A percentile compares a stretch with the other conserved stretches of the same genome.
These are phyloP conservation scores for Neoaliturus tenellus DNA, from an alignment of 2,888 invertebrate genomes.

Conservation along the genomic window DNA sequence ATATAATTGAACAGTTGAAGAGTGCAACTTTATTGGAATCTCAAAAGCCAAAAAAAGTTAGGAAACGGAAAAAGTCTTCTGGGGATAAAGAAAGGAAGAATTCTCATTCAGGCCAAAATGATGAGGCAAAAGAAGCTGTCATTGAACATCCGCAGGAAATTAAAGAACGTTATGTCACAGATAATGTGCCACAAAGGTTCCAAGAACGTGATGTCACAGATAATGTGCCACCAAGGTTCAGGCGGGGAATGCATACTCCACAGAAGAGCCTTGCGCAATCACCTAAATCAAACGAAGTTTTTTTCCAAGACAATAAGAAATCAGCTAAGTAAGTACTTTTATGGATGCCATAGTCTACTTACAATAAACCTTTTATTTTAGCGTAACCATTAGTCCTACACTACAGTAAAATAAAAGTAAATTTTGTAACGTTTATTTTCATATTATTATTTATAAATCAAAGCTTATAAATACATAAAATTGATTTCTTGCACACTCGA, in stretches of 20 bases:
- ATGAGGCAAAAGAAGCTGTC: not conserved
- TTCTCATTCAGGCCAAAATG: not conserved
- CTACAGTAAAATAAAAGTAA: too few species aligned
- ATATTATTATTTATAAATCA: too few species aligned
- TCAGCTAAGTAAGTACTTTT: slow-evolving; percentile 3
- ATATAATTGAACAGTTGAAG: not conserved
- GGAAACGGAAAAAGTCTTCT: not conserved
- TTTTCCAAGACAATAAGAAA: slow-evolving; percentile 12
- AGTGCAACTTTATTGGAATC: not conserved
- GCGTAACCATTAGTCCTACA: too few species aligned
- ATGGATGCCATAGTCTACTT: not conserved
- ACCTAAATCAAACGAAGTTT: slow-evolving; percentile 2
- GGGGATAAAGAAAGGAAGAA: not conserved
- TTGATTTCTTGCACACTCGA: too few species aligned
- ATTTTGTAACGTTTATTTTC: too few species aligned
- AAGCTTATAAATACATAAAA: too few species aligned
- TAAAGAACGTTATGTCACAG: not conserved
- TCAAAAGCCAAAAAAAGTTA: slow-evolving; percentile 30
- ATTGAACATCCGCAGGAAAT: not conserved
- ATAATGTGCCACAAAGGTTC: too few species aligned
- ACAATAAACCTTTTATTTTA: not conserved
- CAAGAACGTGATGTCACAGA: not conserved
- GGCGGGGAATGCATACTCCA: not conserved
- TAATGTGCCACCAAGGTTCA: not conserved
- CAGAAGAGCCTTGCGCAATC: not conserved